Evolutionary conservation across 2,113 vertebrate genomes (phyloP).

Genomic region (Apodemus sylvaticus): DNA sequence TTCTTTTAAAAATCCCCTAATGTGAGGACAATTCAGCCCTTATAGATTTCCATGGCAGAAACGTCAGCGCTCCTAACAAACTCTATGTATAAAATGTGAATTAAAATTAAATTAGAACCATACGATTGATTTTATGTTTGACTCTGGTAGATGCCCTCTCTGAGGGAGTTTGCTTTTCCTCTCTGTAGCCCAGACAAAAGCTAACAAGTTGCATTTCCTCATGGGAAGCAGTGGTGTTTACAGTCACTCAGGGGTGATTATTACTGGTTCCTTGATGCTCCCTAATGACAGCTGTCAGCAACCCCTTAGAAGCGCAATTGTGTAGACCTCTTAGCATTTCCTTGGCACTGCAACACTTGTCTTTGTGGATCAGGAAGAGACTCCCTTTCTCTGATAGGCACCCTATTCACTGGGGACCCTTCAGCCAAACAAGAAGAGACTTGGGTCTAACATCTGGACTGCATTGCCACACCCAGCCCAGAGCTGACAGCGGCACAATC

Average conservation of each 20-base stretch:
- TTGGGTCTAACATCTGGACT: not conserved
- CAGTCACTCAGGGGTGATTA: slow-evolving; percentile 61
- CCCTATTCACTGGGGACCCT: not conserved
- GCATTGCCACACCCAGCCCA: not conserved
- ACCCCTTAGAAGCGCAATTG: not conserved
- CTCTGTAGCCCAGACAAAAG: slow-evolving; percentile 29
- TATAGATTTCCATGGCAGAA: slow-evolving; percentile 76
- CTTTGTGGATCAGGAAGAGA: not conserved
- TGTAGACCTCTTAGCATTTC: not conserved
- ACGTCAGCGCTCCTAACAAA: slow-evolving; percentile 80
- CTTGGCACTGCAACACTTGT: not conserved
- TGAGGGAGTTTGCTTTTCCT: slow-evolving; percentile 37
- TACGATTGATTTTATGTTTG: slow-evolving; percentile 77
- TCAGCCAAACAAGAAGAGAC: not conserved
- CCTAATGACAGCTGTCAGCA: slow-evolving; percentile 71
- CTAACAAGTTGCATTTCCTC: slow-evolving; percentile 60
- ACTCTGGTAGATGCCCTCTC: slow-evolving; percentile 53
- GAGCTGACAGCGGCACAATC: not conserved
- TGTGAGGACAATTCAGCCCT: slow-evolving; percentile 79
- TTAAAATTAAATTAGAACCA: slow-evolving; percentile 83
- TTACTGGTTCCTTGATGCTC: not conserved
- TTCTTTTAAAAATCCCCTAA: slow-evolving; percentile 80
- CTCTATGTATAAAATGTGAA: slow-evolving; percentile 78
- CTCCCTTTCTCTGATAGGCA: not conserved
- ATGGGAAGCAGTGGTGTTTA: slow-evolving; percentile 2